These are phyloP conservation scores for Urophycis tenuis DNA, from an alignment of 2,797 vertebrate species.

Conservation along the genomic window DNA sequence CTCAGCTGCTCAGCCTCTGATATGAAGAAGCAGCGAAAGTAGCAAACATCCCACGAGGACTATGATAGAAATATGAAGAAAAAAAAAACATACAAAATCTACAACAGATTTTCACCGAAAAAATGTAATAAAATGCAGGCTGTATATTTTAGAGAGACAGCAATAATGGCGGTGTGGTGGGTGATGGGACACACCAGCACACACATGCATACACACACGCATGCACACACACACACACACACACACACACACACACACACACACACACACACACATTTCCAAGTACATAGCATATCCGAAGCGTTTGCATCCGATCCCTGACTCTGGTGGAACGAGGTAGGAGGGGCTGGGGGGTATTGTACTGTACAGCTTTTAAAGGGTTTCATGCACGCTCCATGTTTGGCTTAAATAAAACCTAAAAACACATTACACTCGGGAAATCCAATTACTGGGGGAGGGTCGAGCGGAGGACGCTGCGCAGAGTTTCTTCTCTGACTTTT, in stretches of 20 bases:
- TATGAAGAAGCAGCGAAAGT: neutral
- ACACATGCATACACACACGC: neutral
- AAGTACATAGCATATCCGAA: neutral
- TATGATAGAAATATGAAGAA: neutral
- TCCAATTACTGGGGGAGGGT: slow-evolving; percentile 31
- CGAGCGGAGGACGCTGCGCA: neutral
- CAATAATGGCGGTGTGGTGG: too few relatives aligned
- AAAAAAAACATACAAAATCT: neutral
- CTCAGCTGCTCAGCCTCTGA: neutral
- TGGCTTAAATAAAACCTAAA: slow-evolving; percentile 26
- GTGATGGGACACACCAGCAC: neutral
- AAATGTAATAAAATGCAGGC: too few relatives aligned
- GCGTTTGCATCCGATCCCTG: neutral
- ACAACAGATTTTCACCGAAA: neutral
- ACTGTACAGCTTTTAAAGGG: neutral
- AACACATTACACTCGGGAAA: slow-evolving; percentile 30
- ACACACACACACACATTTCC: slow-evolving; percentile 2
- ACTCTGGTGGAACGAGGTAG: neutral
- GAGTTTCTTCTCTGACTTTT: slow-evolving; percentile 15
- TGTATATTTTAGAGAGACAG: too few relatives aligned
- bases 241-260: slow-evolving; percentile 2
- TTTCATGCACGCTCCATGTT: slow-evolving; percentile 2
- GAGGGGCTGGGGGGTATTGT: too few relatives aligned
- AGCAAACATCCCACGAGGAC: neutral
- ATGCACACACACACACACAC: slow-evolving; percentile 1